phyloP scores from a whole-genome alignment of 2,113 vertebrate species.

The Dipodomys stephensi region DNA sequence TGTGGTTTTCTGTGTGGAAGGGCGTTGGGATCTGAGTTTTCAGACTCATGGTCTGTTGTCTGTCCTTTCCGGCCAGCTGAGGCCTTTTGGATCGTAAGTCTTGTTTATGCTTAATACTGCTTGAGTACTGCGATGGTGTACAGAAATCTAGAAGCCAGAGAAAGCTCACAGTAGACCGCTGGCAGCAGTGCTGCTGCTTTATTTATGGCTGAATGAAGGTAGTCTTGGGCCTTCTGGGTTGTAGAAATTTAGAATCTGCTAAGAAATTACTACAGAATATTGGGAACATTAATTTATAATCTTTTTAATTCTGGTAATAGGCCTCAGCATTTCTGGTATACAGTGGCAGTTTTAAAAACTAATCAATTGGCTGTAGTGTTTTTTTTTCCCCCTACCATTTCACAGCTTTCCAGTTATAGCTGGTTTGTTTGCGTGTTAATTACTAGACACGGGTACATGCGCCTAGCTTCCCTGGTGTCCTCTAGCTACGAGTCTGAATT shows the following conservation, averaged over 20 bases:
- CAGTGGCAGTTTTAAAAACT: constrained; percentile 32
- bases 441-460: neutral
- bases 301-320: constrained; percentile 17
- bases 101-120: neutral
- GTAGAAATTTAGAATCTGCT: constrained; percentile 51
- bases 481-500: neutral
- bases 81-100: neutral
- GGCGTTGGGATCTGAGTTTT: neutral
- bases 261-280: constrained; percentile 20
- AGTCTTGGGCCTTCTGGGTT: neutral
- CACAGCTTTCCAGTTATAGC: neutral
- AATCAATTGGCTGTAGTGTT: constrained; percentile 4
- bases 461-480: neutral
- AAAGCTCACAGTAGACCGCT: neutral
- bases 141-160: neutral
- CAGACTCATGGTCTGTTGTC: neutral
- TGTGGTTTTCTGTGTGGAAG: too few relatives aligned
- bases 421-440: neutral
- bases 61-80: neutral
- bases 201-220: neutral
- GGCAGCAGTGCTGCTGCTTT: neutral
- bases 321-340: neutral
- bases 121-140: neutral
- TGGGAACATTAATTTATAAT: constrained; percentile 18
- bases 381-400: neutral